Base-by-base conservation (phyloP, 2,888 invertebrate genomes). In the Nomada fabriciana region DNA sequence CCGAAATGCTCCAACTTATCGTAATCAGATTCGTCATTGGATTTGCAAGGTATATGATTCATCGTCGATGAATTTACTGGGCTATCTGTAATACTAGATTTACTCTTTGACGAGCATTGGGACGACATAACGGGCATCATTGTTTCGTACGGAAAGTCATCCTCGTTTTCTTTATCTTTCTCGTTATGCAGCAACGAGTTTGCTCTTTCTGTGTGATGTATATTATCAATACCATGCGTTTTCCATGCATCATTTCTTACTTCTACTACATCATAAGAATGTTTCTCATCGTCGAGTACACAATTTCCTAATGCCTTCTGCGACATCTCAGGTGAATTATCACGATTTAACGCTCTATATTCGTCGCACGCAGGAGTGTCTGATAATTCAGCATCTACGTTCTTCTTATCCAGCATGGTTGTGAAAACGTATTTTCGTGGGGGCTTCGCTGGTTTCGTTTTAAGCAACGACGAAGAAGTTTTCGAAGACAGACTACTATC, bases 1-100 rank as follows among this genome's bases (percentile, higher is more conserved):
- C 97, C 97, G 91, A 98, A 96, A 91, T 97, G 97, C 91, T 97
- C 97, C 77, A 98, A 94, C 81, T 96, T 96, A 93, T 98, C 97
- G 93, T 98, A 98, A 90, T 96, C 96, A 80, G 93, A 88, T 47
- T 89, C 88, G n/a, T 91, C 91, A 20, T 89, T 86, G 0, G 79
- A 74, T 68, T 91, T 92, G 59, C 81, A 84, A 13, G 90, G 71
- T 4, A 84, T 63, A 71, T 92, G 91, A 80, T 91, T 92, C n/a
- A 90, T 90, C 9, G 93, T 89, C 0, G 92, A 90, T 0, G 91
- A 85, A 7, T 86, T 75, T 1, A 88, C 80, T 1, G 84, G 42
- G 69, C 20, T 67, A 73, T 89, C 87, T 25, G 29, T 76, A 68
- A 76, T 72, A 52, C 73, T 84, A 67, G 81, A 73, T 73, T 90